phyloP scores from a whole-genome alignment of 1,140 invertebrate species.

The Lanistes nyassanus region DNA sequence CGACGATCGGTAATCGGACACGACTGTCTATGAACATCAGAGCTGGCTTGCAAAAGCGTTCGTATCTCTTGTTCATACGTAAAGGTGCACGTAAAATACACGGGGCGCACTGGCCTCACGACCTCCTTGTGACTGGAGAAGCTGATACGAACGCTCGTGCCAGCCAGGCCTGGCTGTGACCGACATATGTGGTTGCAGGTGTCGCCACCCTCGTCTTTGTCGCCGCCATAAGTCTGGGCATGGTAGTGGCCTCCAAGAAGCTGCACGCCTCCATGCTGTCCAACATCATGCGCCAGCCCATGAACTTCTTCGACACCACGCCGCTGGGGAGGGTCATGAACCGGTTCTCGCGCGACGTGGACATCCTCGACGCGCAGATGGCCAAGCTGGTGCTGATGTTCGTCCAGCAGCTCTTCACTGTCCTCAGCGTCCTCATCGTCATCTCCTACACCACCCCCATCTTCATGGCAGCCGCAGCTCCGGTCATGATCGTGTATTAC shows the following conservation, averaged over 20 bases:
- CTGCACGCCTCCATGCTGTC: conserved; percentile 81
- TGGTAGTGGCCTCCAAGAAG: conserved; percentile 74
- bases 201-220: conserved; percentile 45
- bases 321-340: conserved; percentile 47
- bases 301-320: conserved; percentile 56
- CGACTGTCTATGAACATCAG: no score
- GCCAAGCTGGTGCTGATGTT: conserved; percentile 32
- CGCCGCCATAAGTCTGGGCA: conserved; percentile 59
- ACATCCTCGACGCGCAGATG: conserved; percentile 52
- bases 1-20: no score
- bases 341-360: conserved; percentile 47
- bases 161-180: no score
- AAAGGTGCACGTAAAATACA: no score
- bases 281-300: conserved; percentile 62
- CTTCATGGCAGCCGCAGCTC: conserved; percentile 84
- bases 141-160: no score
- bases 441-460: conserved; percentile 89
- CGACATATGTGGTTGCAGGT: no score
- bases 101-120: no score
- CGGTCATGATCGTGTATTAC: conserved; percentile 89
- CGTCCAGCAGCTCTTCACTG: conserved; percentile 47
- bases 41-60: no score
- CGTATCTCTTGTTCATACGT: no score
- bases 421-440: conserved; percentile 68
- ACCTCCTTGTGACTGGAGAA: no score